Conservation (phyloP, 1,140 invertebrate species). For the Grapholita molesta region DNA sequence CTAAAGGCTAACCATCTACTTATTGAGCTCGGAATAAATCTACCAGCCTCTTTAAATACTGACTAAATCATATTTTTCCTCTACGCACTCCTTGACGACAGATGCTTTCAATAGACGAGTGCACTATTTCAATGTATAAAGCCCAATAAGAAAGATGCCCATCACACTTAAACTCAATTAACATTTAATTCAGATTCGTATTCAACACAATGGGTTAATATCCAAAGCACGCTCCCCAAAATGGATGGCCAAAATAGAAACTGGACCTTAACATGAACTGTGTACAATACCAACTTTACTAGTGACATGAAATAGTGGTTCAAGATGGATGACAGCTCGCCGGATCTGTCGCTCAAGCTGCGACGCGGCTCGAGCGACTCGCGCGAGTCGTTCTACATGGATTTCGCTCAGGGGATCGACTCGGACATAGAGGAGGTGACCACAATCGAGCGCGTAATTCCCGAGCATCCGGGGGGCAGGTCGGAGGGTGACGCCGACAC, state of each 20-base stretch:
- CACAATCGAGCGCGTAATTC: conserved; percentile 77
- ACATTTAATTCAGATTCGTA: background rate
- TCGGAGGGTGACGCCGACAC: conserved; percentile 76
- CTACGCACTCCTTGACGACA: too few species aligned
- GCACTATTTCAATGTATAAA: conserved; percentile 4
- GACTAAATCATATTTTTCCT: too few species aligned
- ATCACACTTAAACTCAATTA: background rate
- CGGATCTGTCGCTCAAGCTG: conserved; percentile 89
- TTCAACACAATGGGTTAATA: conserved; percentile 46
- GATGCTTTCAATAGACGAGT: too few species aligned
- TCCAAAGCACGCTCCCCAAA: background rate
- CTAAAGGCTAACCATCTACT: too few species aligned
- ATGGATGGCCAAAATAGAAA: background rate
- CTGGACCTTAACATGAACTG: background rate
- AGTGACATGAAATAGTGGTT: conserved; percentile 40
- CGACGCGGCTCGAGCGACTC: conserved; percentile 90
- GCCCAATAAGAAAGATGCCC: conserved; percentile 18
- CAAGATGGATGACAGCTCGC: conserved; percentile 87
- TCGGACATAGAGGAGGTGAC: conserved; percentile 92
- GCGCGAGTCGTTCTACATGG: conserved; percentile 92
- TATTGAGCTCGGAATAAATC: too few species aligned
- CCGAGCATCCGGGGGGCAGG: conserved; percentile 69
- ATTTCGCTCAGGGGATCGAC: conserved; percentile 91
- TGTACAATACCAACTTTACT: conserved; percentile 24
- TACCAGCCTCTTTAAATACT: too few species aligned